A percentile compares a stretch with the other conserved stretches of the same genome.
phyloP scores from a whole-genome alignment of 2,888 invertebrate species.

The Coremacera marginata region DNA sequence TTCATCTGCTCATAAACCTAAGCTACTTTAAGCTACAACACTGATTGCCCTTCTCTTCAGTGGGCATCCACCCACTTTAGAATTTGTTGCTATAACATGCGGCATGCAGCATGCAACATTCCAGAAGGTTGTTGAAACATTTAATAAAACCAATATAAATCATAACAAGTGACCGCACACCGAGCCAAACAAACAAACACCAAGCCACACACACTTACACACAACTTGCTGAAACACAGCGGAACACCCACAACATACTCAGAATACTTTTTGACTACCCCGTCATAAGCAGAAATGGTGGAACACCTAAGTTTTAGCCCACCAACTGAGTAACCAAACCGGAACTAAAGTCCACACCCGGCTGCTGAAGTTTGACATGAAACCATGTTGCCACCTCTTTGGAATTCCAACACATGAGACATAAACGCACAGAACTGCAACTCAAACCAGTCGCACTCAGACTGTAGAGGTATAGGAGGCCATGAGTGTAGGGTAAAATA shows the following conservation, averaged over 20 bases:
- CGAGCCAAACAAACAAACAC: conserved; percentile 42
- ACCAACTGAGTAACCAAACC: conserved; percentile 39
- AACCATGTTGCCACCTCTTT: neutral
- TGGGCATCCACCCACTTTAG: neutral
- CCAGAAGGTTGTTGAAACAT: conserved; percentile 65
- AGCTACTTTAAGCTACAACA: neutral
- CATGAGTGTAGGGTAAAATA: neutral
- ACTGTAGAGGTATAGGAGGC: neutral
- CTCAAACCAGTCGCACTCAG: neutral
- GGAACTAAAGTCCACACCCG: conserved; percentile 44
- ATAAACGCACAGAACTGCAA: neutral
- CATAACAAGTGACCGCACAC: conserved; percentile 58
- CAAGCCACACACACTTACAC: conserved; percentile 26
- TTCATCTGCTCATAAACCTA: neutral
- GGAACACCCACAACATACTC: neutral
- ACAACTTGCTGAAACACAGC: conserved; percentile 19
- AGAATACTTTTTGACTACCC: neutral
- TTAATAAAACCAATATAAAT: conserved; percentile 68
- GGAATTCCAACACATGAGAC: conserved; percentile 12
- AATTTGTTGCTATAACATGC: neutral
- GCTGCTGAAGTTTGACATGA: neutral
- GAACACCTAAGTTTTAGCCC: neutral
- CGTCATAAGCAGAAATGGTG: neutral
- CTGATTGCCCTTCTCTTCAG: no score
- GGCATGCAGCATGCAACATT: conserved; percentile 33